Conservation (phyloP, 2,888 invertebrate genomes). For the Macrophya alboannulata region DNA sequence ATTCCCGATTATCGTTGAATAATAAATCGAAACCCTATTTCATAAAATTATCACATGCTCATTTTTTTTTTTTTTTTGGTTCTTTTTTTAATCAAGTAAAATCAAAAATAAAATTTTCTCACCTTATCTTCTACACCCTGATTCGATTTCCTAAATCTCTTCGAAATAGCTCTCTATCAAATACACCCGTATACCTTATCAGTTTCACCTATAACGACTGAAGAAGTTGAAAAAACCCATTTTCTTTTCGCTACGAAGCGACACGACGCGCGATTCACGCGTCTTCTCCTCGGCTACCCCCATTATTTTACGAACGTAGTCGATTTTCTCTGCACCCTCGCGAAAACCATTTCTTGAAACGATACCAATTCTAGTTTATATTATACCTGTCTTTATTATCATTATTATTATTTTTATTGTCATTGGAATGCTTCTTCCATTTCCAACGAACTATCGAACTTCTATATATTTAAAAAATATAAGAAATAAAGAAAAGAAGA, state of each 20-base stretch:
- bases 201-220: not conserved
- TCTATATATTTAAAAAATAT: too few species aligned
- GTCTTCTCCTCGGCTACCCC: constrained; percentile 12
- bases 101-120: not conserved
- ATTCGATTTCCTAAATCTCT: not conserved
- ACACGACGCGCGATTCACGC: not conserved
- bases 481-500: too few species aligned
- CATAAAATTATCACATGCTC: not conserved
- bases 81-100: not conserved
- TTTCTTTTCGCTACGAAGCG: not conserved
- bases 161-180: not conserved
- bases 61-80: not conserved
- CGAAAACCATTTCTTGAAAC: constrained; percentile 21
- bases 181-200: too few species aligned
- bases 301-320: constrained; percentile 32
- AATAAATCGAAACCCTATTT: too few species aligned
- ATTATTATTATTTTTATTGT: not conserved
- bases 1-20: too few species aligned
- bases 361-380: constrained; percentile 20
- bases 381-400: not conserved
- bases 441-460: too few species aligned
- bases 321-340: constrained; percentile 4
- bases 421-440: not conserved
- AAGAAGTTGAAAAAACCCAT: constrained; percentile 2
- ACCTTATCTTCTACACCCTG: not conserved